These are phyloP conservation scores for Drosophila sordidapex DNA, from an alignment of 2,888 invertebrate species.

Conservation along the genomic window DNA sequence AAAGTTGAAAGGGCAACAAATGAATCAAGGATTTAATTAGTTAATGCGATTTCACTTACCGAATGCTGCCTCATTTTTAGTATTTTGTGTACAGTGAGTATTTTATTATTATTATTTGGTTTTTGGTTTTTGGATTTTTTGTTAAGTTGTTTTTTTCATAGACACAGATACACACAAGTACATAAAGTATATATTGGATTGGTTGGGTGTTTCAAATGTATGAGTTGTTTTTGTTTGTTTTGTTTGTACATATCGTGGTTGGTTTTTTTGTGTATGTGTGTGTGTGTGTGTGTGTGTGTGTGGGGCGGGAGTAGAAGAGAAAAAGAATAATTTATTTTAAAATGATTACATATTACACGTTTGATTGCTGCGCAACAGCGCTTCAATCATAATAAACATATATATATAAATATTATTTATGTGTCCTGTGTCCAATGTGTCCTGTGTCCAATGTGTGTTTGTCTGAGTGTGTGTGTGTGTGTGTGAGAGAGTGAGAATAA, in stretches of 20 bases:
- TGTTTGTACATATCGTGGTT: constrained; percentile 14
- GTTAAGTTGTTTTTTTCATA: constrained; percentile 29
- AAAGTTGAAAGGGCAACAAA: constrained; percentile 10
- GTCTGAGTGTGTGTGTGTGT: constrained; percentile 10
- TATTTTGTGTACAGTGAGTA: constrained; percentile 24
- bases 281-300: constrained; percentile 26
- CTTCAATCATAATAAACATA: constrained; percentile 51
- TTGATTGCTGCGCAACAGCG: constrained; percentile 40
- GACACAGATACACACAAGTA: constrained; percentile 70
- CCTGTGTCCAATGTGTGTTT: constrained; percentile 12
- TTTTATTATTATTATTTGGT: constrained; percentile 20
- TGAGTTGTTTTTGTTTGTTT: constrained; percentile 34
- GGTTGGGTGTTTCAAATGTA: constrained; percentile 33
- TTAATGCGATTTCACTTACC: constrained; percentile 59
- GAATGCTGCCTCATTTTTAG: constrained; percentile 60
- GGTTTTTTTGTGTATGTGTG: constrained; percentile 1
- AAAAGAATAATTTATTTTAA: constrained; percentile 62
- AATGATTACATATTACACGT: constrained; percentile 51
- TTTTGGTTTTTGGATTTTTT: constrained; percentile 20
- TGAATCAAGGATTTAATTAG: constrained; percentile 20
- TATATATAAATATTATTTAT: constrained; percentile 38
- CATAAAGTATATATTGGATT: constrained; percentile 53
- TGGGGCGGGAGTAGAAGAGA: constrained; percentile 58
- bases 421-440: constrained; percentile 20
- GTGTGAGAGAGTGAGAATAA: constrained; percentile 9